These are phyloP conservation scores for Caenorhabditis inopinata DNA, from an alignment of 1,140 invertebrate genomes.

Conservation along the genomic window DNA sequence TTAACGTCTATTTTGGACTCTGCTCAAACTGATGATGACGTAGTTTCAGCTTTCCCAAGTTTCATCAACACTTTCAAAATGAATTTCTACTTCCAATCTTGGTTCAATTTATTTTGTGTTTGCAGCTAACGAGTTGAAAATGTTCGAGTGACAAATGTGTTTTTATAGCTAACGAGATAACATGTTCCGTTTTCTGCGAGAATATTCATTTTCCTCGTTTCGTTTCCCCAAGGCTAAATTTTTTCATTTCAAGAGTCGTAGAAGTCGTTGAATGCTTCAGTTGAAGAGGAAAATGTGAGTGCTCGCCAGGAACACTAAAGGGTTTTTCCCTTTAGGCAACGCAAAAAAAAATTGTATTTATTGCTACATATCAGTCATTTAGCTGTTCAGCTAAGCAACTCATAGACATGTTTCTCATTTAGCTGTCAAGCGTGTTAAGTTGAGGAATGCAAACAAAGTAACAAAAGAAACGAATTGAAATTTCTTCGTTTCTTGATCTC, in stretches of 20 bases:
- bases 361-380: neutral
- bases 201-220: neutral
- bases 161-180: no score
- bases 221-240: neutral
- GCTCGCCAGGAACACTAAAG: slow-evolving; percentile 13
- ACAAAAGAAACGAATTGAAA: neutral
- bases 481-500: neutral
- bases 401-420: no score
- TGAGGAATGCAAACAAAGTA: neutral
- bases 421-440: neutral
- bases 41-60: no score
- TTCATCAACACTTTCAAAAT: no score
- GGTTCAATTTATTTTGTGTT: neutral
- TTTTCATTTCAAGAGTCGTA: slow-evolving; percentile 12
- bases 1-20: no score
- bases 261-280: neutral
- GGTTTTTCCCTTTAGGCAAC: neutral
- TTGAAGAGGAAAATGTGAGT: slow-evolving; percentile 19
- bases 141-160: no score
- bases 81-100: neutral
- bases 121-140: no score
- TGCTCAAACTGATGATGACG: no score
- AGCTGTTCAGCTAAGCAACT: no score
- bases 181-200: no score
- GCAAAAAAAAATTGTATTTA: neutral